These are phyloP conservation scores for Chaetura pelagica DNA, from an alignment of 2,113 vertebrate species.

Conservation along the genomic window DNA sequence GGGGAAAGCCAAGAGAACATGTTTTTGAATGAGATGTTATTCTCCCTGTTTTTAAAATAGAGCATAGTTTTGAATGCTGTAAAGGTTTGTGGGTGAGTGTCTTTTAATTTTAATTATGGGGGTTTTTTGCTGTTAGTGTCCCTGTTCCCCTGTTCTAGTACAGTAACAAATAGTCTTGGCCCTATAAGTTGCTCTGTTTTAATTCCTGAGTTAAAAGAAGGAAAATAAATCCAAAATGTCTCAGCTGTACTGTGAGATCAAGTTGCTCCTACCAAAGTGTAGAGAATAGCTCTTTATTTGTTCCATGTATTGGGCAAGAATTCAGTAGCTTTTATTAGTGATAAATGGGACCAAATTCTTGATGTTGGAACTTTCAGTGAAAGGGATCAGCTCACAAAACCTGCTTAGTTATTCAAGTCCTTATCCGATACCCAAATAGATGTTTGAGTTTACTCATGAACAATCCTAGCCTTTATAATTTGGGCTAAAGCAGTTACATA, in stretches of 20 bases:
- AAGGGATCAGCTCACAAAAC: neutral
- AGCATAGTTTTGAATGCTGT: neutral
- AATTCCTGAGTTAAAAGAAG: neutral
- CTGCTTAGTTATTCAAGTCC: neutral
- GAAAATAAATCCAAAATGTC: neutral
- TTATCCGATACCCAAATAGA: neutral
- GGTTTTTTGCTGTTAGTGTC: neutral
- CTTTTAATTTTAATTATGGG: neutral
- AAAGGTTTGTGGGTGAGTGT: neutral
- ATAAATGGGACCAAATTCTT: conserved; percentile 6
- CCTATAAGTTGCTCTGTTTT: neutral
- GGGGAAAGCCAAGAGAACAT: neutral
- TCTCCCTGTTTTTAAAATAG: neutral
- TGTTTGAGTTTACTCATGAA: neutral
- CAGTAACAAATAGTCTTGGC: neutral
- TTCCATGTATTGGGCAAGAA: neutral
- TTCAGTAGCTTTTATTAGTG: neutral
- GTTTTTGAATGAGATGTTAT: neutral
- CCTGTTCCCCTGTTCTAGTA: neutral
- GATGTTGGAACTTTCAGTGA: neutral
- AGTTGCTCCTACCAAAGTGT: neutral
- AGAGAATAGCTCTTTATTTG: neutral
- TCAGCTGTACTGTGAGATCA: neutral
- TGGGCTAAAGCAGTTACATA: neutral
- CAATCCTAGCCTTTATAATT: neutral